Percentiles rank a stretch among this genome's conserved stretches.
These are phyloP conservation scores for Aptenodytes forsteri DNA, from an alignment of 2,113 vertebrate genomes.

Conservation along the genomic window DNA sequence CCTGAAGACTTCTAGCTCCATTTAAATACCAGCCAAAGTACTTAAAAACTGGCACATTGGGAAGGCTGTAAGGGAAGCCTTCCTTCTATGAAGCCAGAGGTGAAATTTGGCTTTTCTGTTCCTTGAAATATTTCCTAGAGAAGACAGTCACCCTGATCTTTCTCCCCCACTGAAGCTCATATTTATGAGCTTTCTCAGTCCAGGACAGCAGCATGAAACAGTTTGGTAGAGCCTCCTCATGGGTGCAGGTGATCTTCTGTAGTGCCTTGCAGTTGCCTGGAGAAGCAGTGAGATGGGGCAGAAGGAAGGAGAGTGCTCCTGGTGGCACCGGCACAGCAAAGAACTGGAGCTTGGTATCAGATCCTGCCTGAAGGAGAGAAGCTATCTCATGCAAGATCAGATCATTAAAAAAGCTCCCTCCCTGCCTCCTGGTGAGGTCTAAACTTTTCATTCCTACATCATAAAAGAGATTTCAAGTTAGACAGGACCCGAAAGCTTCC, in stretches of 20 bases:
- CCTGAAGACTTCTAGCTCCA: not conserved
- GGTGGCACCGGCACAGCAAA: fast-evolving
- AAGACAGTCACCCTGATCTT: not conserved
- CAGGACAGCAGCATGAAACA: not conserved
- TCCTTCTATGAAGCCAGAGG: not conserved
- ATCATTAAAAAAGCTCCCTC: not conserved
- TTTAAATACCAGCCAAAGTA: not conserved
- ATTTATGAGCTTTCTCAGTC: not conserved
- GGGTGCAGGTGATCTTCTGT: not conserved
- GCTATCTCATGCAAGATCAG: not conserved
- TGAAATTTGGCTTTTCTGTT: not conserved
- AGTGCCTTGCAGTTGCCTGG: not conserved
- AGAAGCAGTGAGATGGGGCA: not conserved
- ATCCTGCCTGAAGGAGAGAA: not conserved
- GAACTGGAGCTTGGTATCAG: not conserved
- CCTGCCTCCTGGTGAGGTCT: not conserved
- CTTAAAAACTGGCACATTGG: not conserved
- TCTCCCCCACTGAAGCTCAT: not conserved
- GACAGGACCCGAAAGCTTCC: not conserved
- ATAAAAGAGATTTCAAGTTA: not conserved
- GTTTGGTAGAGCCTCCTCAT: not conserved
- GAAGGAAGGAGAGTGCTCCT: not conserved
- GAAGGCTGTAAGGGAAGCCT: not conserved
- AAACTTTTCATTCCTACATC: not conserved
- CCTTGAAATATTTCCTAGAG: not conserved